Evolutionary conservation across 2,888 invertebrate genomes (phyloP).

Genomic region (Limnephilus auricula): DNA sequence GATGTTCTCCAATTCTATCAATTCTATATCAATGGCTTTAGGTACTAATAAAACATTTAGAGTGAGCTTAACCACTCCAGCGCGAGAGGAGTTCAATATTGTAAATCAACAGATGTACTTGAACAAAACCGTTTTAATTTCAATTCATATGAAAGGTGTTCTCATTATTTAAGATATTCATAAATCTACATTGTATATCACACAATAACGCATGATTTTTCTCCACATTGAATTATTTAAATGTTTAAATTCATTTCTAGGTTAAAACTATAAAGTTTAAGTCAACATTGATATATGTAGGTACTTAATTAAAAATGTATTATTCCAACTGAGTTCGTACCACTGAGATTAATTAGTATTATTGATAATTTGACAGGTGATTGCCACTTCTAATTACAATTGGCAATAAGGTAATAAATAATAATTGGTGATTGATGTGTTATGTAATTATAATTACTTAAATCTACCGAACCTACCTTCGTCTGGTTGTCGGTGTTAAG

Average conservation of each 20-base stretch:
- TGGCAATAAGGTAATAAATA: not conserved
- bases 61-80: constrained; percentile 7
- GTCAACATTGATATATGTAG: not conserved
- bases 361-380: not conserved
- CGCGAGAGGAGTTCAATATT: not conserved
- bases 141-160: not conserved
- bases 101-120: not conserved
- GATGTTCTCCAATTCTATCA: not conserved
- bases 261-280: not conserved
- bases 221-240: not conserved
- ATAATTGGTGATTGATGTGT: constrained; percentile 2
- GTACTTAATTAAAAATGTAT: not conserved
- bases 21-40: not conserved
- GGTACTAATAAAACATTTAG: not conserved
- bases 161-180: not conserved
- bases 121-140: not conserved
- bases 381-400: not conserved
- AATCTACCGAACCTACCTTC: not conserved
- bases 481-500: not conserved
- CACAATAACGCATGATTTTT: not conserved
- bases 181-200: not conserved
- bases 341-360: not conserved
- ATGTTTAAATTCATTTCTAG: not conserved
- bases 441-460: not conserved
- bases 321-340: not conserved